phyloP scores from a whole-genome alignment of 2,888 invertebrate species.

The Halictus ligatus region DNA sequence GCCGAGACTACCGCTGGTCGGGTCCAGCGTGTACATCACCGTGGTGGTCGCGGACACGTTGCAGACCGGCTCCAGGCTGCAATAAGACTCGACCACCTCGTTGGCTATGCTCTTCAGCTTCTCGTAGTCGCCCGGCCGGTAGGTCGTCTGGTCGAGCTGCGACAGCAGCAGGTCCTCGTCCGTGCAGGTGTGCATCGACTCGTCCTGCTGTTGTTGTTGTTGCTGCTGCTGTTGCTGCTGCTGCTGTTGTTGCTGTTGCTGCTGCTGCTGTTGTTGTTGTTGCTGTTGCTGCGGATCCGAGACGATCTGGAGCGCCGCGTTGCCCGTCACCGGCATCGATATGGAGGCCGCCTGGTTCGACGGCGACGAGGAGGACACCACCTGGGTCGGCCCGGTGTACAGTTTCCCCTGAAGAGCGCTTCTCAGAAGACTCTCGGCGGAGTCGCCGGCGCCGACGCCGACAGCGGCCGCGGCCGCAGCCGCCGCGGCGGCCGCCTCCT shows the following conservation, averaged over 20 bases:
- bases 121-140: constrained; percentile 91
- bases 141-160: constrained; percentile 88
- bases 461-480: constrained; percentile 71
- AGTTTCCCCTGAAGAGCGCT: constrained; percentile 94
- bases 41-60: constrained; percentile 80
- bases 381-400: constrained; percentile 77
- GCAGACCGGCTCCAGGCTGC: constrained; percentile 87
- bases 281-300: constrained; percentile 79
- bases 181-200: constrained; percentile 86
- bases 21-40: constrained; percentile 83
- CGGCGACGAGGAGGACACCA: constrained; percentile 76
- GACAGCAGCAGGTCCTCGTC: constrained; percentile 90
- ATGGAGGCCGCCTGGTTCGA: constrained; percentile 81
- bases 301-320: constrained; percentile 74
- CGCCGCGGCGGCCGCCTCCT: constrained; percentile 73
- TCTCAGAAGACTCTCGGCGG: constrained; percentile 90
- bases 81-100: constrained; percentile 92
- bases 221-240: constrained; percentile 69
- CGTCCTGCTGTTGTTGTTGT: constrained; percentile 85
- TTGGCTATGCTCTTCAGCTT: constrained; percentile 93
- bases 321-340: constrained; percentile 73
- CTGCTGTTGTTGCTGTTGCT: constrained; percentile 57
- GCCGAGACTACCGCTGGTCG: constrained; percentile 81
- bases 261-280: constrained; percentile 60
- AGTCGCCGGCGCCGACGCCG: constrained; percentile 75